Evolutionary conservation across 1,140 invertebrate genomes (phyloP).

Genomic region (Sitophilus oryzae): DNA sequence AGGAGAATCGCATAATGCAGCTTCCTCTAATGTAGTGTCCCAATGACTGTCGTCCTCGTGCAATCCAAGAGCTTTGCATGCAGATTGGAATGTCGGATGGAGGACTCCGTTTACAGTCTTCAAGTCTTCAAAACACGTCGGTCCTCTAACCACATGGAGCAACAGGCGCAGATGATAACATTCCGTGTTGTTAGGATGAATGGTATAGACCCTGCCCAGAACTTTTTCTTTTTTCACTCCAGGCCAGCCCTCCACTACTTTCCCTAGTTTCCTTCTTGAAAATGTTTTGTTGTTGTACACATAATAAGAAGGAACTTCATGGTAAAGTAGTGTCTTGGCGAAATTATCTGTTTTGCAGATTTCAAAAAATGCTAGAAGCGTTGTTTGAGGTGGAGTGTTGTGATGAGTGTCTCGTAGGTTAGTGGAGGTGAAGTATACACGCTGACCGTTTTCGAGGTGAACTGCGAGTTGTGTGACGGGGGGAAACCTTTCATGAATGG

Average conservation of each 20-base stretch:
- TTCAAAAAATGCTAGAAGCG: slow-evolving; percentile 43
- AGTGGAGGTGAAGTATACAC: slow-evolving; percentile 41
- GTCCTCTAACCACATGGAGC: slow-evolving; percentile 41
- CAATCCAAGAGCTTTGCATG: background rate
- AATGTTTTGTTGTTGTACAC: background rate
- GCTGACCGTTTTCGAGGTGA: slow-evolving; percentile 45
- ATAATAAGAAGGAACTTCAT: background rate
- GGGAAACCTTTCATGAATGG: slow-evolving; percentile 44
- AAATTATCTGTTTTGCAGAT: slow-evolving; percentile 27
- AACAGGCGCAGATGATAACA: slow-evolving; percentile 44
- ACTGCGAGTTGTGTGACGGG: slow-evolving; percentile 42
- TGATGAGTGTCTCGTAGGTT: slow-evolving; percentile 34
- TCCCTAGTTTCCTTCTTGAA: slow-evolving; percentile 28
- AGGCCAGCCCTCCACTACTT: slow-evolving; percentile 23
- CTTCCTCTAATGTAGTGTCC: slow-evolving; percentile 1
- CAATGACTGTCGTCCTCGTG: slow-evolving; percentile 7
- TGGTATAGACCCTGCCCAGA: slow-evolving; percentile 42
- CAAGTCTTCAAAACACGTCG: slow-evolving; percentile 39
- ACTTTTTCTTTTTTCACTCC: slow-evolving; percentile 32
- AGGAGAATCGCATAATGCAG: slow-evolving; percentile 8
- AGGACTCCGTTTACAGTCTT: background rate
- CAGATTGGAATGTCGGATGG: background rate
- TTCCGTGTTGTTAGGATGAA: slow-evolving; percentile 40
- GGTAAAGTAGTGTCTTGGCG: background rate
- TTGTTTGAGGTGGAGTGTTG: slow-evolving; percentile 38